Evolutionary conservation across 2,797 vertebrate species (phyloP).

Genomic region (Petrocephalus sullivani): DNA sequence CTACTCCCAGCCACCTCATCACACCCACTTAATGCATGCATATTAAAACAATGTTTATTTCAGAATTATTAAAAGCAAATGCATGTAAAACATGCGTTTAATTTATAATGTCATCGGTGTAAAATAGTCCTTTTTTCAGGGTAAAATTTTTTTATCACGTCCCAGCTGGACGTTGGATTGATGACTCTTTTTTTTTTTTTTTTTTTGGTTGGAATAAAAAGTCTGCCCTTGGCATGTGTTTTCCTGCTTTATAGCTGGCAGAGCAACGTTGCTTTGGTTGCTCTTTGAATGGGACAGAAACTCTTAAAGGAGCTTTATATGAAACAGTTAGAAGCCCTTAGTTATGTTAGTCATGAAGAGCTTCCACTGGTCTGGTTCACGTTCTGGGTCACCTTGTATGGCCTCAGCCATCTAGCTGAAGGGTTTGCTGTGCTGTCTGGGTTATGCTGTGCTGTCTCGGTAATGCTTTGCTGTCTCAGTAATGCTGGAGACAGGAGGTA

Average conservation of each 20-base stretch:
- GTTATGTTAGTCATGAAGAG: background rate
- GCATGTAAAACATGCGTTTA: background rate
- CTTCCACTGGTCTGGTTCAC: background rate
- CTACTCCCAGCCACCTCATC: background rate
- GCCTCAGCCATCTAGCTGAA: background rate
- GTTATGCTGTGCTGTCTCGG: background rate
- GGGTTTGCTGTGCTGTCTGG: background rate
- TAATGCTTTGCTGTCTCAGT: background rate
- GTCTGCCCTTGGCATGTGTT: background rate
- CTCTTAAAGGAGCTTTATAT: background rate
- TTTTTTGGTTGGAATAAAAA: background rate
- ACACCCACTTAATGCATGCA: background rate
- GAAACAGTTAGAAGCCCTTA: background rate
- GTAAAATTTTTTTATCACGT: background rate
- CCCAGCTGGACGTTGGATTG: background rate
- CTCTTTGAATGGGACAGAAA: background rate
- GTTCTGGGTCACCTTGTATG: background rate
- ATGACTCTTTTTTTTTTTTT: background rate
- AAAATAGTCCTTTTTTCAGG: background rate
- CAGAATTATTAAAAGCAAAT: background rate
- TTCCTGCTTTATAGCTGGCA: background rate
- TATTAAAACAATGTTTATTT: background rate
- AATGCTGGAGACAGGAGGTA: background rate
- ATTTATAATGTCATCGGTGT: background rate
- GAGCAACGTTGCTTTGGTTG: background rate